These are phyloP conservation scores for Ophthalmotilapia sp. DNA, from an alignment of 2,113 vertebrate genomes.

Conservation along the genomic window DNA sequence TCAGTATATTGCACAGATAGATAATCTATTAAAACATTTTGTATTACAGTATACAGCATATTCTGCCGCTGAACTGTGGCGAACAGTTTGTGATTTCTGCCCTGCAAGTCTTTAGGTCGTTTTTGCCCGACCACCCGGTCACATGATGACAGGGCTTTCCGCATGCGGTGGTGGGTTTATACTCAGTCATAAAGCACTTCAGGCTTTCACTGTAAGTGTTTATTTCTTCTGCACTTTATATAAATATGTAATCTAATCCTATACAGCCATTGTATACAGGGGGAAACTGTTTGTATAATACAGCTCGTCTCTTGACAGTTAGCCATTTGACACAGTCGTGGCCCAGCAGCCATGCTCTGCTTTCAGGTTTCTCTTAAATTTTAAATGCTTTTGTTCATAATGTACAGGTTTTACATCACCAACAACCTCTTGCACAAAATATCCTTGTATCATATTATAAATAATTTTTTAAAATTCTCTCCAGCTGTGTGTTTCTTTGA, in stretches of 20 bases:
- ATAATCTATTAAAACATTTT: constrained; percentile 62
- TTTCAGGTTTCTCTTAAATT: constrained; percentile 72
- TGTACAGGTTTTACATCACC: constrained; percentile 78
- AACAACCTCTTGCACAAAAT: constrained; percentile 95
- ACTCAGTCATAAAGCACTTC: constrained; percentile 63
- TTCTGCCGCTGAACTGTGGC: constrained; percentile 56
- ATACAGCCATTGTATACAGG: constrained; percentile 65
- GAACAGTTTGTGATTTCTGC: constrained; percentile 36
- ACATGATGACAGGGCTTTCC: constrained; percentile 46
- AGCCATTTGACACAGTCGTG: constrained; percentile 72
- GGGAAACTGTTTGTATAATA: constrained; percentile 58
- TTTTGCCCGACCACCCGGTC: constrained; percentile 59
- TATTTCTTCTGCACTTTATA: constrained; percentile 75
- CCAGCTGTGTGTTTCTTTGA: constrained; percentile 5
- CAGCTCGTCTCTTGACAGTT: constrained; percentile 43
- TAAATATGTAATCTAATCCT: constrained; percentile 69
- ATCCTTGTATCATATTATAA: constrained; percentile 99
- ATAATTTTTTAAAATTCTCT: constrained; percentile 82
- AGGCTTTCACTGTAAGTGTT: constrained; percentile 66
- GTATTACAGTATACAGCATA: constrained; percentile 41
- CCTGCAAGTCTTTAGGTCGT: constrained; percentile 38
- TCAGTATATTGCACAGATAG: constrained; percentile 81
- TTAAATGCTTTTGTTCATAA: constrained; percentile 81
- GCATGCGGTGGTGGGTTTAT: constrained; percentile 43
- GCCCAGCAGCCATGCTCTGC: constrained; percentile 73